A percentile compares a stretch with the other conserved stretches of the same genome.
Conservation (phyloP, 2,797 vertebrate genomes). For the Muscicapa striata region DNA sequence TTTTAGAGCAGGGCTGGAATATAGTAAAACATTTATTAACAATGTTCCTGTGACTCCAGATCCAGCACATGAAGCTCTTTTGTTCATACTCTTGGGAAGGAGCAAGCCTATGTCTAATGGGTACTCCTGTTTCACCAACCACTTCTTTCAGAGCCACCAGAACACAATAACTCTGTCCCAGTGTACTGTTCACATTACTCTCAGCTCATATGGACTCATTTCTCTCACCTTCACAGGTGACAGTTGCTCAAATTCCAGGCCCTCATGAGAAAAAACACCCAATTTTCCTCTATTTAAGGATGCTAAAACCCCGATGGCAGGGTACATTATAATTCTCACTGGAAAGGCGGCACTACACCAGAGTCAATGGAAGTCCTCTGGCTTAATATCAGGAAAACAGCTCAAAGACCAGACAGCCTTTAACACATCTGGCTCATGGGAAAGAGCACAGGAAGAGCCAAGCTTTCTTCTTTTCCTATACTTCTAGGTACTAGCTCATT, state of each 20-base stretch:
- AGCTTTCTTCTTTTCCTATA: neutral
- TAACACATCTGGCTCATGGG: neutral
- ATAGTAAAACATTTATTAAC: neutral
- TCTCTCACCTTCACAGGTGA: neutral
- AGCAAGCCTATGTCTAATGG: neutral
- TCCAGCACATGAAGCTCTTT: neutral
- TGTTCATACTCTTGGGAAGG: neutral
- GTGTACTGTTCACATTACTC: neutral
- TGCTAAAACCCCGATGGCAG: neutral
- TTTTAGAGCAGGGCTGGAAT: slow-evolving; percentile 21
- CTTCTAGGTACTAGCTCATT: neutral
- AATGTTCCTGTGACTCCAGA: neutral
- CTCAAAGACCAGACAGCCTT: neutral
- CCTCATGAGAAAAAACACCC: neutral
- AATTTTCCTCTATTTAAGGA: neutral
- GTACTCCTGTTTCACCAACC: neutral
- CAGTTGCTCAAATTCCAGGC: neutral
- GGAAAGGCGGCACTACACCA: neutral
- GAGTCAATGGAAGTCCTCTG: neutral
- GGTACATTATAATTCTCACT: neutral
- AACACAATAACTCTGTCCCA: neutral
- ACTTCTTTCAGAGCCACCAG: neutral
- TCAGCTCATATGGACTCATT: neutral
- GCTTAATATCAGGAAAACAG: neutral
- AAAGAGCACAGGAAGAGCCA: neutral